Evolutionary conservation across 2,797 vertebrate species (phyloP).

Genomic region (Pantherophis vulpinus): DNA sequence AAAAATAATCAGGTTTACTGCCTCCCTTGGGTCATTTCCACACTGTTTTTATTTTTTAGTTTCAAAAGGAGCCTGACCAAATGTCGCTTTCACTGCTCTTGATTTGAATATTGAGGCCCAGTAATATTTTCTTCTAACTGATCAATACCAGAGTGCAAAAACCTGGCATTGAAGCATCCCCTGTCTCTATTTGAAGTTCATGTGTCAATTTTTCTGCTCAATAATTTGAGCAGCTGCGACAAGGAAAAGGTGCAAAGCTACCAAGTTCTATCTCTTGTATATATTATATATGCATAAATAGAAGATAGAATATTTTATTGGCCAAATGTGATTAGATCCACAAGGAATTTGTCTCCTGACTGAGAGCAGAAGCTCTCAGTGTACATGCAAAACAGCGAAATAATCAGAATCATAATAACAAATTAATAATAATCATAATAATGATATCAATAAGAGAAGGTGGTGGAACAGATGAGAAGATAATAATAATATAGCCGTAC

Average conservation of each 20-base stretch:
- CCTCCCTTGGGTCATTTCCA: neutral
- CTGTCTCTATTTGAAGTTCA: neutral
- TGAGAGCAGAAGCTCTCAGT: neutral
- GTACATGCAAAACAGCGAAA: neutral
- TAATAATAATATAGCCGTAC: neutral
- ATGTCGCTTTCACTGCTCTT: neutral
- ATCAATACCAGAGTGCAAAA: neutral
- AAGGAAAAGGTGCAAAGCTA: neutral
- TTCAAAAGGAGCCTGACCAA: neutral
- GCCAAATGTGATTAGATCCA: neutral
- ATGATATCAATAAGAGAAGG: neutral
- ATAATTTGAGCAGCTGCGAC: neutral
- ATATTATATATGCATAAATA: neutral
- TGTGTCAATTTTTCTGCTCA: neutral
- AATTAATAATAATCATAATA: neutral
- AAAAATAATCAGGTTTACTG: neutral
- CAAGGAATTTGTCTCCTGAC: neutral
- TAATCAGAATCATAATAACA: neutral
- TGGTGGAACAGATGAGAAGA: neutral
- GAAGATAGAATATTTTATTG: neutral
- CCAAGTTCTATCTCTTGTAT: neutral
- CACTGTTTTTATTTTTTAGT: neutral
- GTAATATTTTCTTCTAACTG: neutral
- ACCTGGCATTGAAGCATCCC: neutral
- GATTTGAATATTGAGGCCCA: neutral